These are phyloP conservation scores for Clarias laeviceps DNA, from an alignment of 2,797 vertebrate genomes.

Conservation along the genomic window DNA sequence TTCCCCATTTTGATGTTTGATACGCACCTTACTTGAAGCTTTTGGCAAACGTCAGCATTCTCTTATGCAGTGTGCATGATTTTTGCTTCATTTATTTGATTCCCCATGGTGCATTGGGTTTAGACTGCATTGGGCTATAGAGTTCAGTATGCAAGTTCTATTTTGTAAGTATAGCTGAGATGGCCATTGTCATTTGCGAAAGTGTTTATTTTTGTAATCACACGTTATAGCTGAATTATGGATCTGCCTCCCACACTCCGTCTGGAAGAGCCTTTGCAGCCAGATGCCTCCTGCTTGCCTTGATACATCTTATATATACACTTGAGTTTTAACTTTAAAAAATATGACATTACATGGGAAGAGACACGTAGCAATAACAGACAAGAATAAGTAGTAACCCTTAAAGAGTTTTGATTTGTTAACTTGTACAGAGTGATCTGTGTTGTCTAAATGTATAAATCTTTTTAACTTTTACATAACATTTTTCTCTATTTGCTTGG, in stretches of 20 bases:
- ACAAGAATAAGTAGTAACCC: background rate
- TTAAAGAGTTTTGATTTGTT: constrained; percentile 8
- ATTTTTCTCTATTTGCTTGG: background rate
- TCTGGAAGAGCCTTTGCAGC: constrained; percentile 68
- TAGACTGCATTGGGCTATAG: constrained; percentile 6
- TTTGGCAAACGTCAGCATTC: background rate
- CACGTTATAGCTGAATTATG: constrained; percentile 69
- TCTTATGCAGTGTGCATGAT: background rate
- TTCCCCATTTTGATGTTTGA: background rate
- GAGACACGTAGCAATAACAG: background rate
- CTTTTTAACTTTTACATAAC: too few species aligned
- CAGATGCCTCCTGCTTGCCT: constrained; percentile 58
- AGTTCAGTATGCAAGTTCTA: constrained; percentile 7
- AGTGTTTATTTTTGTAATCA: constrained; percentile 62
- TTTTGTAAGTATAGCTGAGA: constrained; percentile 49
- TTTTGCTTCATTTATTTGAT: background rate
- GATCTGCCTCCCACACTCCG: constrained; percentile 71
- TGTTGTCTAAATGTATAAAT: background rate
- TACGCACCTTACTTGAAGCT: background rate
- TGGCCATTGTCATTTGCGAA: constrained; percentile 57
- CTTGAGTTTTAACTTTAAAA: constrained; percentile 38
- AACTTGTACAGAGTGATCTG: background rate
- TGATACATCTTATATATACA: constrained; percentile 46
- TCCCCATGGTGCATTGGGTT: constrained; percentile 1
- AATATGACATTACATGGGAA: constrained; percentile 13